Percentiles rank a stretch among this genome's conserved stretches.
These are phyloP conservation scores for Blastomussa wellsi DNA, from an alignment of 92 coral and sea anemone genomes.

Conservation along the genomic window DNA sequence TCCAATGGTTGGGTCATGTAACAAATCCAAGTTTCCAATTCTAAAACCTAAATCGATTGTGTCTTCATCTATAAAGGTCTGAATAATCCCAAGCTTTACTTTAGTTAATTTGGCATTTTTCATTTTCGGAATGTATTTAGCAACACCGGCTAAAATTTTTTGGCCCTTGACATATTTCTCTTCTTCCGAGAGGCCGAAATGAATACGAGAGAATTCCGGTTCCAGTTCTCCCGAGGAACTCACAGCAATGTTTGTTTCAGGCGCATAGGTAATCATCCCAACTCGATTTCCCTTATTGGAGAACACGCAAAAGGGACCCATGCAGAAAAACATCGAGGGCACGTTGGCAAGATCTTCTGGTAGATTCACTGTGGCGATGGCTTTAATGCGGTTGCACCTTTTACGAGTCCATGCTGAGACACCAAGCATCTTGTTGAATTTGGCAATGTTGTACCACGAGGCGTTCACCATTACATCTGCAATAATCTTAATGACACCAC, in stretches of 20 bases:
- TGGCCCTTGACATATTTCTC: conserved; percentile 53
- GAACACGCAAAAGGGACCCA: conserved; percentile 65
- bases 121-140: conserved; percentile 61
- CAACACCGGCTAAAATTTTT: conserved; percentile 55
- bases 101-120: conserved; percentile 48
- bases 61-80: conserved; percentile 38
- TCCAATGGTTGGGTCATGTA: conserved; percentile 48
- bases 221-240: conserved; percentile 40
- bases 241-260: conserved; percentile 63
- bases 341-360: conserved; percentile 44
- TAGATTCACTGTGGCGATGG: conserved; percentile 52
- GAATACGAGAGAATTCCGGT: conserved; percentile 27
- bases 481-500: not conserved
- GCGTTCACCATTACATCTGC: conserved; percentile 54
- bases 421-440: conserved; percentile 50
- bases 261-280: conserved; percentile 72
- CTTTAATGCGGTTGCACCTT: conserved; percentile 64
- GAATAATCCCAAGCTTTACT: conserved; percentile 60
- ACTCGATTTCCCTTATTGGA: conserved; percentile 66
- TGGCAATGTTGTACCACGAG: conserved; percentile 68
- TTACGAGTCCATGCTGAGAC: conserved; percentile 14
- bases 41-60: conserved; percentile 23
- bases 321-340: conserved; percentile 79
- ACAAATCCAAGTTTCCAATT: conserved; percentile 41
- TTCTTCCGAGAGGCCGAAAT: conserved; percentile 23